A percentile compares a stretch with the other conserved stretches of the same genome.
These are phyloP conservation scores for Brachyalestes nurse DNA, from an alignment of 2,797 vertebrate genomes.

Conservation along the genomic window DNA sequence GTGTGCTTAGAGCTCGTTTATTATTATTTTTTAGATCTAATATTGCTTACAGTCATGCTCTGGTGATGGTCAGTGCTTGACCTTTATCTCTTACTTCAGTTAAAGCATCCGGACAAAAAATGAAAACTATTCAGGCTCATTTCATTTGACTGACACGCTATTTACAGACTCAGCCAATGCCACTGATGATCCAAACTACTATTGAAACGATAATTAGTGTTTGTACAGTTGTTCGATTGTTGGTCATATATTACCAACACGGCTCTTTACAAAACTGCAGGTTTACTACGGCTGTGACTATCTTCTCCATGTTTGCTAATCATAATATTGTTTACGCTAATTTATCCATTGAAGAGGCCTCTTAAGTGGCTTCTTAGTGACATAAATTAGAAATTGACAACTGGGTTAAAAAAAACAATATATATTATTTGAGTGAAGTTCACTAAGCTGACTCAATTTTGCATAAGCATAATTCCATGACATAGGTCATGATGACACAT, in stretches of 20 bases:
- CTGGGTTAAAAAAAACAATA: not conserved
- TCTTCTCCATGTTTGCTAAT: not conserved
- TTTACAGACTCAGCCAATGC: not conserved
- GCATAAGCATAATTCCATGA: not conserved
- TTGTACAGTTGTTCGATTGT: conserved; percentile 3
- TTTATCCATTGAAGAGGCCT: not conserved
- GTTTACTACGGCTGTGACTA: not conserved
- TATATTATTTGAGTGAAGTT: not conserved
- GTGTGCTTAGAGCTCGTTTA: not conserved
- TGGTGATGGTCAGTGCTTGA: not conserved
- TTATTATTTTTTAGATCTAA: not conserved
- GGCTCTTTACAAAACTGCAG: not conserved
- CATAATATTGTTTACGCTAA: not conserved
- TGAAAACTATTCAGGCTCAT: not conserved
- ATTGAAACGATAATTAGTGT: not conserved
- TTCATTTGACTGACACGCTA: not conserved
- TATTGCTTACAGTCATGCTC: not conserved
- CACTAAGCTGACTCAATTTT: not conserved
- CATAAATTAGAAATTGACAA: not conserved
- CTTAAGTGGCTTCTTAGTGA: not conserved
- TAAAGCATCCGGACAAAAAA: not conserved
- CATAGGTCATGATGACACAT: not conserved
- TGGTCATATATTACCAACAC: not conserved
- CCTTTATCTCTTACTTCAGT: conserved; percentile 7
- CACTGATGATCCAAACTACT: conserved; percentile 10